Percentiles rank a stretch among this genome's conserved stretches.
Evolutionary conservation across 2,797 vertebrate species (phyloP).

Genomic region (Rhodeus uyekii): DNA sequence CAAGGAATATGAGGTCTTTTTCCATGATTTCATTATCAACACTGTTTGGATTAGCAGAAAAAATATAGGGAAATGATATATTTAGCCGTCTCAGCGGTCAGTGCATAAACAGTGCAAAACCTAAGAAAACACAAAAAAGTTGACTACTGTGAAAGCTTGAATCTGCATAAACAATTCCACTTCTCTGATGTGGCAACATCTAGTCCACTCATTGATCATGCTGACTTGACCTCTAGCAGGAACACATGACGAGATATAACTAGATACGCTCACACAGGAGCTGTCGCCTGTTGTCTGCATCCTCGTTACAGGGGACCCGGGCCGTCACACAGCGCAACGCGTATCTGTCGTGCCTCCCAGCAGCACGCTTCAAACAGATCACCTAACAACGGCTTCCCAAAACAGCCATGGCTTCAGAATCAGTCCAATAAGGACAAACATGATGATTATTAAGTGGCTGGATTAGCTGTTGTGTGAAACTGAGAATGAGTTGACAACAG

Average conservation of each 20-base stretch:
- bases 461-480: slow-evolving; percentile 56
- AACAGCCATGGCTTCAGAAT: background rate
- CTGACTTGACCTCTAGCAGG: slow-evolving; percentile 40
- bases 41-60: background rate
- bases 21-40: background rate
- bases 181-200: slow-evolving; percentile 36
- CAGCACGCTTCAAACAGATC: slow-evolving; percentile 13
- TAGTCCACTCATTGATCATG: slow-evolving; percentile 41
- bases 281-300: slow-evolving; percentile 55
- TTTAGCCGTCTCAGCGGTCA: slow-evolving; percentile 28
- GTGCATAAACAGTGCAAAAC: slow-evolving; percentile 23
- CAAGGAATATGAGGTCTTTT: background rate
- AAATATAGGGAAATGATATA: slow-evolving; percentile 17
- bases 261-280: slow-evolving; percentile 50
- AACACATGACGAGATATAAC: slow-evolving; percentile 42
- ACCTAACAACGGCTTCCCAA: slow-evolving; percentile 17
- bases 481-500: slow-evolving; percentile 55
- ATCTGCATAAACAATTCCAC: slow-evolving; percentile 48
- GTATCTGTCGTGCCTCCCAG: background rate
- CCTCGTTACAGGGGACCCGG: slow-evolving; percentile 39
- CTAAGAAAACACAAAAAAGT: slow-evolving; percentile 30
- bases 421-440: slow-evolving; percentile 49
- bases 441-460: slow-evolving; percentile 64
- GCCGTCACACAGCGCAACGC: background rate
- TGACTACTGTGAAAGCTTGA: slow-evolving; percentile 41